Evolutionary conservation across 2,113 vertebrate species (phyloP).

Genomic region (Donacobius atricapilla): DNA sequence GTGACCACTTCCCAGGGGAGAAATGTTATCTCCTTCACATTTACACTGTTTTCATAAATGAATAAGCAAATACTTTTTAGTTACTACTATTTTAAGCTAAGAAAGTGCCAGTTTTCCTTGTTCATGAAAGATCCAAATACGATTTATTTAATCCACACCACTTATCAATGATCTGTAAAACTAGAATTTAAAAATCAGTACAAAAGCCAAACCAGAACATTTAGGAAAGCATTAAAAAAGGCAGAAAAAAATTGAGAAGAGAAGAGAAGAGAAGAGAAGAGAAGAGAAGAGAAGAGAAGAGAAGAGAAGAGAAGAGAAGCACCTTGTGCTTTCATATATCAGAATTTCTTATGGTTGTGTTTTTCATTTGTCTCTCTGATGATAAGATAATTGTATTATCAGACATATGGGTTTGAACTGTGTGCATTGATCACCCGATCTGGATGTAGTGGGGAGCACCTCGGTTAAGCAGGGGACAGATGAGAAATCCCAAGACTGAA

Average conservation of each 20-base stretch:
- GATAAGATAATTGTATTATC: neutral
- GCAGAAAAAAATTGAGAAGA: neutral
- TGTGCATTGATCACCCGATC: neutral
- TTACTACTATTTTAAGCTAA: neutral
- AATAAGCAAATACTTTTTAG: neutral
- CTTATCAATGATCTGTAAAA: neutral
- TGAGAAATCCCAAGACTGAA: neutral
- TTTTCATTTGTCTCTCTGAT: neutral
- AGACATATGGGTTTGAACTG: neutral
- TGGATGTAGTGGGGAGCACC: accelerated
- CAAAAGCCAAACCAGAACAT: neutral
- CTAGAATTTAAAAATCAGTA: neutral
- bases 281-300: neutral
- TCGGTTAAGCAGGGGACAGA: neutral
- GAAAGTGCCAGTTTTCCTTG: neutral
- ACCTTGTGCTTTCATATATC: neutral
- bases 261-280: neutral
- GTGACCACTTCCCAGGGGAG: neutral
- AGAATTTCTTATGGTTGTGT: neutral
- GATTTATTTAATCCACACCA: neutral
- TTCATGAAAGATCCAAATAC: neutral
- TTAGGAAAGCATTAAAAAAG: neutral
- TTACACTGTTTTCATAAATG: neutral
- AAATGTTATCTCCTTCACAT: neutral
- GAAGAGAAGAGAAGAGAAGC: neutral